phyloP scores from a whole-genome alignment of 2,797 vertebrate genomes.

The Danio choprae region DNA sequence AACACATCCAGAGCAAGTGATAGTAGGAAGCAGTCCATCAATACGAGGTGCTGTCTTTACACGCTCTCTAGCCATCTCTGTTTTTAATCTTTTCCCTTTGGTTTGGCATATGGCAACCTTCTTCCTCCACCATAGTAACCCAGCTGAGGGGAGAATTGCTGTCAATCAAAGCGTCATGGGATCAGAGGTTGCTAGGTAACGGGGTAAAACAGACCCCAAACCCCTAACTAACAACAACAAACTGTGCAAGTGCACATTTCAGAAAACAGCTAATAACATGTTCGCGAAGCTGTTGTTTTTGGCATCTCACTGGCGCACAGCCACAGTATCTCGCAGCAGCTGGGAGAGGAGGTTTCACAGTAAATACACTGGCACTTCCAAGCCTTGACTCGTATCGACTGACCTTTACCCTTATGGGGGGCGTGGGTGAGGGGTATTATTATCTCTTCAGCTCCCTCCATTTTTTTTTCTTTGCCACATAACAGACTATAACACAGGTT shows the following conservation, averaged over 20 bases:
- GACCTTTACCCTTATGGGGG: constrained; percentile 2
- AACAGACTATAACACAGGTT: not conserved
- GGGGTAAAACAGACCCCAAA: constrained; percentile 29
- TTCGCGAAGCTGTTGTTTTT: not conserved
- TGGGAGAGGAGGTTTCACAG: constrained; percentile 17
- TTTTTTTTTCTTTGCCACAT: not conserved
- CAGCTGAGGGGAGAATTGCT: constrained; percentile 25
- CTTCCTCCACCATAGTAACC: not conserved
- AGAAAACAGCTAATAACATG: constrained; percentile 46
- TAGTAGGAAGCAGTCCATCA: constrained; percentile 35
- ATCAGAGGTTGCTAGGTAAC: constrained; percentile 50
- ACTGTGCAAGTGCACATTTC: constrained; percentile 33
- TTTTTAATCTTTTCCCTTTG: constrained; percentile 22
- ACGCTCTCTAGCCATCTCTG: not conserved
- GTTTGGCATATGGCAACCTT: constrained; percentile 22
- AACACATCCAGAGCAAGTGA: constrained; percentile 13
- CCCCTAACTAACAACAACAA: constrained; percentile 46
- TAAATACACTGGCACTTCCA: constrained; percentile 13
- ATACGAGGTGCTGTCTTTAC: constrained; percentile 15
- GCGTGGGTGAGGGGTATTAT: not conserved
- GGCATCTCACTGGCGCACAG: constrained; percentile 5
- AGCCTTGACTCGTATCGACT: constrained; percentile 14
- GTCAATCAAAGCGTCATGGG: constrained; percentile 42
- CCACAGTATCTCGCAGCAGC: constrained; percentile 33
- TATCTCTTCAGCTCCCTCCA: not conserved